Base-by-base conservation (phyloP, 2,113 vertebrate genomes). In the Mola mola region DNA sequence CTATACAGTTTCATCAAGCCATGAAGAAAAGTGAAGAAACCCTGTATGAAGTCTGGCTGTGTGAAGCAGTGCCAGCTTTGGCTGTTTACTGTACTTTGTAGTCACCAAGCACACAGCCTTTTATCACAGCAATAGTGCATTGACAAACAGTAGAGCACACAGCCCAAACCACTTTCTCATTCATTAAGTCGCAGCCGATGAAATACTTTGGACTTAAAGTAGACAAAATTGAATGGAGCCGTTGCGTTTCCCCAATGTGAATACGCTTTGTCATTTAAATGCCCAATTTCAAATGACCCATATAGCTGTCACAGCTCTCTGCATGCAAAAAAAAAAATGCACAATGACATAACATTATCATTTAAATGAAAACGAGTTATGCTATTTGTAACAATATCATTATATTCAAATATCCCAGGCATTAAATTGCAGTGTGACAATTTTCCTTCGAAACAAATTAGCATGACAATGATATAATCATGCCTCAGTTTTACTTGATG, bases 21-120 rank as follows among this genome's bases (percentile, higher is more conserved):
- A 49, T 72, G 71, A 82, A 81, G 81, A 72, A 89, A 87, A 90
- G 63, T 41, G 71, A 75, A 75, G 61, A 26, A 61, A 41, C 69
- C 46, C 72, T 42, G 50, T 77, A 62, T 82, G 81, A 62, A 75
- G 59, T 51, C 26, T 49, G 62, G 61, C 68, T 60, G 66, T 63
- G 72, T 66, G 67, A 70, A 75, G 62, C 43, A 24, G 55, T 38
- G 46, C 71, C 65, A 78, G 81, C 65, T 48, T 56, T 9, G 12
- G 36, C 72, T 81, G 81, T 86, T 85, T 81, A 84, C 76, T 67
- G 59, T 74, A 65, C 63, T 87, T 81, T 83, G 80, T 81, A 87
- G 82, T 83, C 84, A 61, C 78, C 53, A 25, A 65, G 66, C 72
- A 65, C 51, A 75, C 51, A 58, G 68, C 71, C 81, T 91, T 90